Evolutionary conservation across 1,140 invertebrate genomes (phyloP), one percentile per base, ranked within the genome.

Genomic region (Nasonia vitripennis): DNA sequence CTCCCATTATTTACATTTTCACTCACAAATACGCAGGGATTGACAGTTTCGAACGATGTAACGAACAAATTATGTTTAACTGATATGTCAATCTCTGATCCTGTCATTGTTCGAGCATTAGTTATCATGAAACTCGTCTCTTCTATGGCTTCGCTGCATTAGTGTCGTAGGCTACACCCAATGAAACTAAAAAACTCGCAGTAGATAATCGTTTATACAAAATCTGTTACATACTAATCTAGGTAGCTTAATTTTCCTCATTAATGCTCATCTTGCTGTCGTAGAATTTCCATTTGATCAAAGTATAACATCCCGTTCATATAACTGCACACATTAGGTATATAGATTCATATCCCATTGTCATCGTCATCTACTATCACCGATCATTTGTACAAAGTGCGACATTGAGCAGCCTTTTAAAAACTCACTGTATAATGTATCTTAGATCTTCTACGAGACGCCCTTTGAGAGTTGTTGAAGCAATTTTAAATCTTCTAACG

Each of bases 1-100:
- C 14, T 75, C 67, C n/a, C n/a, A 3, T 4, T 55, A 20, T 70
- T 70, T 70, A 81, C n/a, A 85, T 78, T 68, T 48, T 68, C 41
- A 78, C 41, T 74, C 48, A 84, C 67, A 81, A 78, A 41, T 67
- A n/a, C 27, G 34, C 71, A 81, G 73, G 27, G 41, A 78, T 78
- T 81, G 37, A 77, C 37, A 73, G 62, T 78, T 67, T 67, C 37
- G 14, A 27, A 68, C 1, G 48, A 48, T 45, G 12, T 78, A n/a
- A 78, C 2, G 0, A 78, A 51, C n/a, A 12, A 23, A 51, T 2
- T 12, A 37, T 67, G 34, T 55, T 78, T 31, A 78, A 78, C 48
- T 2, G 51, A 51, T 9, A 9, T 41, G 75, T 83, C 73, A 73
- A 83, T 77, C 68, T 77, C 71, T 71, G 41, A 78, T 45, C 31